Base-by-base conservation (phyloP, 1,140 invertebrate genomes). In the Pogonognathellus flavescens region DNA sequence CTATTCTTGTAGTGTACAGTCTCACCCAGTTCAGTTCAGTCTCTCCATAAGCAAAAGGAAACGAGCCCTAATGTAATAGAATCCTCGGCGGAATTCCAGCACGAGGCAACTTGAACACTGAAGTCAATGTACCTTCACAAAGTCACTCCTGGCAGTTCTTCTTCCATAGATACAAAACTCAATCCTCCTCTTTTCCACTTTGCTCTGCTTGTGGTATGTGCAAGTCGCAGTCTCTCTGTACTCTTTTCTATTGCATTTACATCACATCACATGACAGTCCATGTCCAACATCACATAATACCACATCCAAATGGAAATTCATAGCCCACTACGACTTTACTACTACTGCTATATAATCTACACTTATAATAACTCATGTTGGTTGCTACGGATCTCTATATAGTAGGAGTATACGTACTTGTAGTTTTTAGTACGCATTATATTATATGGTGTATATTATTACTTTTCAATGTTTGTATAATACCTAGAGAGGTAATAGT, bases 61-160 rank as follows among this genome's bases (percentile, higher is more conserved):
- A 62, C 72, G 25, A 66, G 31, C 60, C 80, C 59, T 83, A 81
- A 59, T 49, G 49, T 62, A 85, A 76, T 76, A 76, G 70, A 76
- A 80, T 83, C 83, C 81, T 83, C 84, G 55, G 60, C 82, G 82
- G 84, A 87, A 87, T 87, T 87, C 86, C 86, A 87, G 86, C 86
- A 87, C 86, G 86, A 87, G 86, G 86, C 85, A 86, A 76, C 62
- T 82, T 84, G 60, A 84, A 80, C 60, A 50, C 57, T 66, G 82
- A 85, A 87, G 86, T 87, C 86, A 87, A 87, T 87, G 86, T 84
- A 87, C 86, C 84, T 87, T 87, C 52, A 80, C 76, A 84, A 85
- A 87, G 86, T 86, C 86, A 84, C 80, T 82, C 83, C 20, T 81
- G 50, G 50, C 80, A 20, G 53, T 81, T 53, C 80, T 72, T 49